phyloP scores from a whole-genome alignment of 2,113 vertebrate species.

The human region DNA sequence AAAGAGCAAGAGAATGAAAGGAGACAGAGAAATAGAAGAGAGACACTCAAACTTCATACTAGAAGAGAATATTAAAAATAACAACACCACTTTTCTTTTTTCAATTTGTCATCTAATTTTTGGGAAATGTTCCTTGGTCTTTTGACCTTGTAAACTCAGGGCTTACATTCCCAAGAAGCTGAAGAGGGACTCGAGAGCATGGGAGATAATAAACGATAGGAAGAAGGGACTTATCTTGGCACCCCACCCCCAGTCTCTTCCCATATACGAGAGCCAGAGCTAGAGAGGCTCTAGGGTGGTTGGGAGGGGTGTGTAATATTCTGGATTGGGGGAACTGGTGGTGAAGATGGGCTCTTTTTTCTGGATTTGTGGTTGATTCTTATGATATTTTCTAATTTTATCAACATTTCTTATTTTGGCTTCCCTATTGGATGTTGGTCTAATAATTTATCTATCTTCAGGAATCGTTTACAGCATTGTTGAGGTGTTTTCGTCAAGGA shows the following conservation, averaged over 20 bases:
- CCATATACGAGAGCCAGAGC: not conserved
- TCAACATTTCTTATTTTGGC: slow-evolving; percentile 10
- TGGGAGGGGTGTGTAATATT: not conserved
- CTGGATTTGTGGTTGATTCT: slow-evolving; percentile 10
- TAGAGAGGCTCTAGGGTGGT: not conserved
- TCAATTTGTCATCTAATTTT: slow-evolving; percentile 48
- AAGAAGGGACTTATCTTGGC: slow-evolving; percentile 2
- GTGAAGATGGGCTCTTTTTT: not conserved
- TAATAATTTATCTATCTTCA: slow-evolving; percentile 7
- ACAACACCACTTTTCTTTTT: not conserved
- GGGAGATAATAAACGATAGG: slow-evolving; percentile 36
- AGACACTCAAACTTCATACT: not conserved
- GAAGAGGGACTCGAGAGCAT: slow-evolving; percentile 29
- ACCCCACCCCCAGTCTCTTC: not conserved
- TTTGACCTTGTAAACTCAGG: slow-evolving; percentile 57
- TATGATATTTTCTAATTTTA: slow-evolving; percentile 47
- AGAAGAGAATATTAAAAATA: slow-evolving; percentile 40
- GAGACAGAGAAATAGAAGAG: not conserved
- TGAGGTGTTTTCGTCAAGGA: not conserved
- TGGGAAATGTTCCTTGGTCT: slow-evolving; percentile 41
- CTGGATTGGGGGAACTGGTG: not conserved
- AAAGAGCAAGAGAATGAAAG: slow-evolving; percentile 14
- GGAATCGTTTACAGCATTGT: not conserved
- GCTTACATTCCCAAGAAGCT: slow-evolving; percentile 40
- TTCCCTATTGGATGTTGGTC: not conserved